Conservation (phyloP, 2,113 vertebrate genomes). For the Tachycineta bicolor region DNA sequence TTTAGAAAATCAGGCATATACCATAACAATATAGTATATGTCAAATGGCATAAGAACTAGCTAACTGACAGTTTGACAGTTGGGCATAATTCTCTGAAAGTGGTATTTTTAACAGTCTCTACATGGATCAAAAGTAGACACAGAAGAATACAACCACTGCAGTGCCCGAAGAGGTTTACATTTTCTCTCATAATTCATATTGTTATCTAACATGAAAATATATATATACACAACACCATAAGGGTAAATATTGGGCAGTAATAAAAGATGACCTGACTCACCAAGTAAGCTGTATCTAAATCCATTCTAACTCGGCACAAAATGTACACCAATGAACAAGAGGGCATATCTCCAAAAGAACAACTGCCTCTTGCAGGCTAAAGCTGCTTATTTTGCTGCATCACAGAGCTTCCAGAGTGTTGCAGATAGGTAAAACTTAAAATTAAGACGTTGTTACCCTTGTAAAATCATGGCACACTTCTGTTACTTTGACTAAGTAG, state of each 20-base stretch:
- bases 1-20: background rate
- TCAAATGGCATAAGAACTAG: slow-evolving; percentile 40
- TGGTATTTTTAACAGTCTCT: background rate
- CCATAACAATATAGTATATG: slow-evolving; percentile 11
- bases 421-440: background rate
- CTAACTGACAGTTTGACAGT: slow-evolving; percentile 41
- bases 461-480: background rate
- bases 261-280: background rate
- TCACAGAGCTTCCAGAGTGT: background rate
- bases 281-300: background rate
- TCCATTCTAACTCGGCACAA: background rate
- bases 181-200: background rate
- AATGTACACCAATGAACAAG: background rate
- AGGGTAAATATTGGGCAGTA: background rate
- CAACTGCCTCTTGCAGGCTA: background rate
- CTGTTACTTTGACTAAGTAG: background rate
- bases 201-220: background rate
- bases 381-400: background rate
- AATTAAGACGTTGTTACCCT: background rate
- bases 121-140: background rate
- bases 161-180: background rate
- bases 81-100: background rate
- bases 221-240: background rate
- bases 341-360: background rate
- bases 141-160: accelerated